Conservation (phyloP, 2,113 vertebrate species). For the Chlamydotis undulata region DNA sequence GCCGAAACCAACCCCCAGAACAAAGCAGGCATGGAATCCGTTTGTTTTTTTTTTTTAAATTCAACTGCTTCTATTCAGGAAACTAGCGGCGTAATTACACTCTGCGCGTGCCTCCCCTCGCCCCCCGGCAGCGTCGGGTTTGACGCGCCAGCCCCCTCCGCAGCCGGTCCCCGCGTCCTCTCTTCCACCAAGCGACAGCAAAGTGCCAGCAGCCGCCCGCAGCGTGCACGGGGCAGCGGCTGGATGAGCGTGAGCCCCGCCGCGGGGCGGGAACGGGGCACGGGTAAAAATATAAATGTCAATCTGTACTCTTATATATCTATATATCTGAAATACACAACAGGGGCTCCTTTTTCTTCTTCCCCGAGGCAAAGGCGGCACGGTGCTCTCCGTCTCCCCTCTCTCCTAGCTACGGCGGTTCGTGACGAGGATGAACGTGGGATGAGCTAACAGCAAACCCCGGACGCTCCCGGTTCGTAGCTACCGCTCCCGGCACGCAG, state of each 20-base stretch:
- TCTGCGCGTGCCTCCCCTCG: neutral
- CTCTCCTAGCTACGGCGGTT: constrained; percentile 3
- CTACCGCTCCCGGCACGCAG: neutral
- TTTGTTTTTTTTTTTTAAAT: neutral
- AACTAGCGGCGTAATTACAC: neutral
- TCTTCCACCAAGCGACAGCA: constrained; percentile 54
- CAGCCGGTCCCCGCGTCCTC: constrained; percentile 9
- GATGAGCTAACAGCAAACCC: neutral
- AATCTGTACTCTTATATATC: neutral
- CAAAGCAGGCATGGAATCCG: neutral
- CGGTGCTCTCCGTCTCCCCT: constrained; percentile 38
- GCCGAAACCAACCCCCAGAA: neutral
- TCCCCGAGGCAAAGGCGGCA: constrained; percentile 41
- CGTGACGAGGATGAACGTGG: neutral
- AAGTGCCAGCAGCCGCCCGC: constrained; percentile 50
- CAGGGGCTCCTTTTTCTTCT: neutral
- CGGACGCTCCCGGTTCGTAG: neutral
- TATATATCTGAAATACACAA: constrained; percentile 67
- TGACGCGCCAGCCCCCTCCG: constrained; percentile 42
- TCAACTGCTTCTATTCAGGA: constrained; percentile 48
- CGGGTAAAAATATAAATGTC: constrained; percentile 73
- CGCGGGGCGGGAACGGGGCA: neutral
- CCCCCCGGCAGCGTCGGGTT: neutral
- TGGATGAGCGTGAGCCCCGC: neutral
- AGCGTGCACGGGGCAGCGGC: constrained; percentile 35